Conservation (phyloP, 2,888 invertebrate species). For the Lottia scabra region DNA sequence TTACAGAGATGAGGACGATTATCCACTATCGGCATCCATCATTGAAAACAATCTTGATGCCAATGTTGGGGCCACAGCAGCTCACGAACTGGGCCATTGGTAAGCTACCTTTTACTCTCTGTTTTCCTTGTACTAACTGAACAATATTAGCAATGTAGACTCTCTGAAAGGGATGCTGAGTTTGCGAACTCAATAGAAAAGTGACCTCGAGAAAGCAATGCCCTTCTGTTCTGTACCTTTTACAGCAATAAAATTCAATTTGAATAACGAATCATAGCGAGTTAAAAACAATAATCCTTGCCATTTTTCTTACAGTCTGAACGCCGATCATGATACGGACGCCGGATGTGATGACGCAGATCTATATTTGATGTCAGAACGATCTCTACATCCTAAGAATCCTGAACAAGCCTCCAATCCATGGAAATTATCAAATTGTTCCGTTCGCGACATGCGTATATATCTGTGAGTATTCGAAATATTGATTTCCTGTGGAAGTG, state of each 20-base stretch:
- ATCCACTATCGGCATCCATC: neutral
- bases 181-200: no score
- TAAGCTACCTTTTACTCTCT: neutral
- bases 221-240: no score
- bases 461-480: no score
- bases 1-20: neutral
- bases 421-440: neutral
- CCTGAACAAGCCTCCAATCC: neutral
- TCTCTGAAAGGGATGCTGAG: no score
- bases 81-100: neutral
- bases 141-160: no score
- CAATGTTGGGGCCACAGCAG: neutral
- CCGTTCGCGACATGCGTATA: neutral
- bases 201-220: no score
- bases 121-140: no score
- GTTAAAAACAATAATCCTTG: no score
- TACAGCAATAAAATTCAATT: no score
- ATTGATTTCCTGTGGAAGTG: no score
- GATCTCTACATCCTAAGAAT: neutral
- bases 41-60: neutral
- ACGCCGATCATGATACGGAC: neutral
- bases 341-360: neutral
- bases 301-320: neutral
- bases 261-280: no score
- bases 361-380: neutral